phyloP scores from a whole-genome alignment of 2,797 vertebrate species.

The Salarias fasciatus region DNA sequence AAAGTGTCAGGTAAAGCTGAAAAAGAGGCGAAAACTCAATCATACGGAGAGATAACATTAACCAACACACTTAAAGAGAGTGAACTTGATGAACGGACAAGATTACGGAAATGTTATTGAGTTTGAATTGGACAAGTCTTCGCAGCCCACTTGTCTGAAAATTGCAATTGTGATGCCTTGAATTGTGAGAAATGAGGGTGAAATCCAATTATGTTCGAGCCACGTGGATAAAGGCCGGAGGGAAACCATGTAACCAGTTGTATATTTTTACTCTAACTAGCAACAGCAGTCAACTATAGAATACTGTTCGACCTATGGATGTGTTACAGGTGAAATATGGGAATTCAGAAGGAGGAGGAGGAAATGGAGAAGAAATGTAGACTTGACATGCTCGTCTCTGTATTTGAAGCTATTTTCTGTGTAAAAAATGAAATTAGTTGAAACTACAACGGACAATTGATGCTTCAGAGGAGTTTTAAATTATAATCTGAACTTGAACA shows the following conservation, averaged over 20 bases:
- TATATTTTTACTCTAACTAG: slow-evolving; percentile 72
- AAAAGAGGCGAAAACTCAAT: slow-evolving; percentile 99
- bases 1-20: slow-evolving; percentile 95
- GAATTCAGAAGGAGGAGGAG: slow-evolving; percentile 16
- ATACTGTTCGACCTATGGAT: slow-evolving; percentile 50
- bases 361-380: too few species aligned
- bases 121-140: slow-evolving; percentile 93
- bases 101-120: slow-evolving; percentile 93
- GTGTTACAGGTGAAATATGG: slow-evolving; percentile 27
- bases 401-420: slow-evolving; percentile 28
- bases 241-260: slow-evolving; percentile 75
- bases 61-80: slow-evolving; percentile 87
- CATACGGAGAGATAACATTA: slow-evolving; percentile 93
- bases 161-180: slow-evolving; percentile 75
- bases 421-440: slow-evolving; percentile 14
- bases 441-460: slow-evolving; percentile 36
- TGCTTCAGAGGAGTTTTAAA: not conserved
- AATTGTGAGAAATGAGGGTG: slow-evolving; percentile 72
- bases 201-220: slow-evolving; percentile 77
- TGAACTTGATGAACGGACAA: slow-evolving; percentile 84
- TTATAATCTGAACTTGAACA: not conserved
- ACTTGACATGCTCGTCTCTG: slow-evolving; percentile 12
- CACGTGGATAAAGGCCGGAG: slow-evolving; percentile 51
- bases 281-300: slow-evolving; percentile 63
- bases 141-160: slow-evolving; percentile 88